A percentile compares a stretch with the other conserved stretches of the same genome.
phyloP scores from a whole-genome alignment of 2,888 invertebrate species.

The Cataglyphis cursor region DNA sequence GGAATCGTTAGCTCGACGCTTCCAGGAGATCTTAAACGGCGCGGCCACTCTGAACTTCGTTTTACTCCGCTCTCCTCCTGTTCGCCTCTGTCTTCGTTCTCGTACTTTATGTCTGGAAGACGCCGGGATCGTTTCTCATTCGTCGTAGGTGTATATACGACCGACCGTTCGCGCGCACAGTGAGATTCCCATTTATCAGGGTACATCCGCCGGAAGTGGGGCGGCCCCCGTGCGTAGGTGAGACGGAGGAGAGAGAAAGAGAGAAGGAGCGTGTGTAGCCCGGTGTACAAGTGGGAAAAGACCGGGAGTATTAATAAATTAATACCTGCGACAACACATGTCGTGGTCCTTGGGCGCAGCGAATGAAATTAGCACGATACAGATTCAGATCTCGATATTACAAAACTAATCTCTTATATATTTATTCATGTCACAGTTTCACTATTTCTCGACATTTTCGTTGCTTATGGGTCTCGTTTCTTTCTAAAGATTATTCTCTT shows the following conservation, averaged over 20 bases:
- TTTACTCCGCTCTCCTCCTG: slow-evolving; percentile 36
- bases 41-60: slow-evolving; percentile 59
- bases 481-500: background rate
- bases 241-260: slow-evolving; percentile 74
- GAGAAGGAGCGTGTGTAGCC: slow-evolving; percentile 60
- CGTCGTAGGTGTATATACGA: slow-evolving; percentile 76
- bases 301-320: slow-evolving; percentile 68
- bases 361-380: slow-evolving; percentile 5
- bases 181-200: slow-evolving; percentile 86
- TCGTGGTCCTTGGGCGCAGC: slow-evolving; percentile 47
- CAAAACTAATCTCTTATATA: background rate
- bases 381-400: slow-evolving; percentile 14
- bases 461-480: background rate
- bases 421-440: background rate
- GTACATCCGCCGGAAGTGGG: slow-evolving; percentile 86
- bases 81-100: slow-evolving; percentile 58
- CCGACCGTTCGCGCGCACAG: slow-evolving; percentile 76
- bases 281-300: slow-evolving; percentile 58
- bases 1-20: slow-evolving; percentile 56
- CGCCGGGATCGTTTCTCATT: slow-evolving; percentile 73
- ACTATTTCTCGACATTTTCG: background rate
- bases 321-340: slow-evolving; percentile 69
- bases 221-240: slow-evolving; percentile 85
- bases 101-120: slow-evolving; percentile 66
- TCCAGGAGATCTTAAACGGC: slow-evolving; percentile 40